A percentile compares a stretch with the other conserved stretches of the same genome.
Conservation (phyloP, 2,888 invertebrate genomes). For the Eilema sororculum region DNA sequence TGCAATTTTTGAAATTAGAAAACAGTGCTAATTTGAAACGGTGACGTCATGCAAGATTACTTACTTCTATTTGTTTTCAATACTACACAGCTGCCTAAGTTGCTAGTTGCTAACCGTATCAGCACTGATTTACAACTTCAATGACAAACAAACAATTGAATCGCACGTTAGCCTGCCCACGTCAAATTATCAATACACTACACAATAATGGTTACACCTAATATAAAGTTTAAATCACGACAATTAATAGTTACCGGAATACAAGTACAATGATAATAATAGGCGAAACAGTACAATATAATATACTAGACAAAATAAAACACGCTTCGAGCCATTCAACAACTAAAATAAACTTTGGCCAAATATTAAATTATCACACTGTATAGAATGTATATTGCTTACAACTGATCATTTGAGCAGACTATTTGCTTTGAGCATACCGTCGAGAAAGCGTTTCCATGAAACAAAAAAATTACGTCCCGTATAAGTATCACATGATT, state of each 20-base stretch:
- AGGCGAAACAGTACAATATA: conserved; percentile 32
- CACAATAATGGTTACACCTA: conserved; percentile 30
- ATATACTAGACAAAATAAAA: conserved; percentile 44
- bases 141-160: conserved; percentile 12
- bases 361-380: conserved; percentile 71
- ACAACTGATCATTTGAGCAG: conserved; percentile 44
- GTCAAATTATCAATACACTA: conserved; percentile 20
- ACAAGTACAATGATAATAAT: conserved; percentile 22
- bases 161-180: conserved; percentile 13
- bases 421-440: conserved; percentile 42
- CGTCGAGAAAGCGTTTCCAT: conserved; percentile 17
- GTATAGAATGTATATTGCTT: conserved; percentile 54
- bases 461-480: conserved; percentile 22
- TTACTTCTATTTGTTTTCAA: background rate
- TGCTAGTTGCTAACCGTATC: background rate
- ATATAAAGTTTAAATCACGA: conserved; percentile 30
- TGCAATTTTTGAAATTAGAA: conserved; percentile 20
- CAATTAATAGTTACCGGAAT: conserved; percentile 33
- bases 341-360: conserved; percentile 81
- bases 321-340: conserved; percentile 66
- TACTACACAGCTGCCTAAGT: conserved; percentile 3
- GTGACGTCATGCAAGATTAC: background rate
- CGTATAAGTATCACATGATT: conserved; percentile 29
- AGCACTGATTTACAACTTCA: conserved; percentile 13
- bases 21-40: background rate